A percentile compares a stretch with the other conserved stretches of the same genome.
Conservation (phyloP, 2,797 vertebrate species). For the Neosilurus mollespiculum region DNA sequence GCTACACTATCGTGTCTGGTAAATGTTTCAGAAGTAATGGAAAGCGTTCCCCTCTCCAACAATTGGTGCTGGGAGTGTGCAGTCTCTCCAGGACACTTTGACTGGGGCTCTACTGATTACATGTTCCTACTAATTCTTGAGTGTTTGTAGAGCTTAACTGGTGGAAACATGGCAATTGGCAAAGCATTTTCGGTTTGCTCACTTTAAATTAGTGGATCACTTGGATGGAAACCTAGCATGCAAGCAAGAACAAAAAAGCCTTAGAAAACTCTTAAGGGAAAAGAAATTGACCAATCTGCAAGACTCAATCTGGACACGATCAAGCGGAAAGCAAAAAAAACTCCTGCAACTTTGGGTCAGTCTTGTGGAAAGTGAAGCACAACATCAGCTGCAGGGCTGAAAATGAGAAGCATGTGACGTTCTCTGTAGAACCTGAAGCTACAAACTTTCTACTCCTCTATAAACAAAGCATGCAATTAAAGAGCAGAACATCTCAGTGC, state of each 20-base stretch:
- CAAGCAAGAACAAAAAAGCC: slow-evolving; percentile 35
- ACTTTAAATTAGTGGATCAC: slow-evolving; percentile 23
- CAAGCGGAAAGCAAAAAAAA: neutral
- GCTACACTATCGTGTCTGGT: neutral
- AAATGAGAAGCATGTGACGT: slow-evolving; percentile 11
- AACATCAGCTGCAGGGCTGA: slow-evolving; percentile 1
- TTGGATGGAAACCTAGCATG: slow-evolving; percentile 30
- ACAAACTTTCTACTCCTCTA: slow-evolving; percentile 14
- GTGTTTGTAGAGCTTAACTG: neutral
- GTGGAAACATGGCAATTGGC: slow-evolving; percentile 7
- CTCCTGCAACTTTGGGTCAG: neutral
- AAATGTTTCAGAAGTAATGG: neutral
- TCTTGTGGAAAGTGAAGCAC: slow-evolving; percentile 17
- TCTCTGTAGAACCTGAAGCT: neutral
- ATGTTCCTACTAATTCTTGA: neutral
- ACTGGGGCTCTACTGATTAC: neutral
- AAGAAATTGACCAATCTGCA: slow-evolving; percentile 4
- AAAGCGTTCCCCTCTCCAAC: neutral
- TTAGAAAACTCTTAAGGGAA: slow-evolving; percentile 24
- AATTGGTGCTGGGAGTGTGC: too few species aligned
- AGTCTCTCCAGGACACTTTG: neutral
- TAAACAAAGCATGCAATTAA: slow-evolving; percentile 15
- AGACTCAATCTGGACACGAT: slow-evolving; percentile 17
- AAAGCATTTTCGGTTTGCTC: slow-evolving; percentile 11
- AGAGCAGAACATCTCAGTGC: slow-evolving; percentile 26